Base-by-base conservation (phyloP, 2,797 vertebrate genomes). In the Sebastes umbrosus region DNA sequence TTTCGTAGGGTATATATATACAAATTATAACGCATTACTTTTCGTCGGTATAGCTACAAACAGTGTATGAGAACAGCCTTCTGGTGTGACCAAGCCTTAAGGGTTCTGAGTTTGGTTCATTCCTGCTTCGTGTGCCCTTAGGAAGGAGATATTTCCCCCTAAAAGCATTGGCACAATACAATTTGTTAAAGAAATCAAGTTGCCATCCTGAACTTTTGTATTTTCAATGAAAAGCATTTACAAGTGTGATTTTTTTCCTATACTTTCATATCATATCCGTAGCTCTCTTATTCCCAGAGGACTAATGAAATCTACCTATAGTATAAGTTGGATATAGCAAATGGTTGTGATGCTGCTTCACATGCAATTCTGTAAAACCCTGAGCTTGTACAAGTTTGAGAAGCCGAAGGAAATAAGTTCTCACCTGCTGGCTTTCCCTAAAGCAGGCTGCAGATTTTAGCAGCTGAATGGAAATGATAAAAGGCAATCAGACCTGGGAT, bases 401-500 rank as follows among this genome's bases (percentile, higher is more conserved):
- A 70, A 22, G 18, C 31, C 9, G 29, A 52, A 8, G 9, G 20
- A 79, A 72, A 78, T 29, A 29, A 12, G 11, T 52, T 68, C 43
- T 67, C 65, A 31, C 59, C 32, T 39, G 46, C 43, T 54, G 39
- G 11, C 12, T 24, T 8, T 13, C 69, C 36, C 24, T 1, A 22
- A 74, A 27, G 67, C n/a, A 8, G 64, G 29, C 24, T 54, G 34
- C 50, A 66, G 36, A 68, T 64, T 82, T 69, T 50, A 65, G 64
- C 54, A 66, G 67, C 67, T 60, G 58, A 67, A 77, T 80, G 20
- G 43, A 25, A 73, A n/a, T 11, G 39, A 64, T 64, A 60, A 73
- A 80, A 75, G 36, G 63, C 76, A 81, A 85, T 87, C 79, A 82
- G 79, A 73, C 36, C 63, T 39, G 54, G 64, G 46, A 74, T 82